These are phyloP conservation scores for Trichogramma pretiosum DNA, from an alignment of 1,140 invertebrate species.

Conservation along the genomic window DNA sequence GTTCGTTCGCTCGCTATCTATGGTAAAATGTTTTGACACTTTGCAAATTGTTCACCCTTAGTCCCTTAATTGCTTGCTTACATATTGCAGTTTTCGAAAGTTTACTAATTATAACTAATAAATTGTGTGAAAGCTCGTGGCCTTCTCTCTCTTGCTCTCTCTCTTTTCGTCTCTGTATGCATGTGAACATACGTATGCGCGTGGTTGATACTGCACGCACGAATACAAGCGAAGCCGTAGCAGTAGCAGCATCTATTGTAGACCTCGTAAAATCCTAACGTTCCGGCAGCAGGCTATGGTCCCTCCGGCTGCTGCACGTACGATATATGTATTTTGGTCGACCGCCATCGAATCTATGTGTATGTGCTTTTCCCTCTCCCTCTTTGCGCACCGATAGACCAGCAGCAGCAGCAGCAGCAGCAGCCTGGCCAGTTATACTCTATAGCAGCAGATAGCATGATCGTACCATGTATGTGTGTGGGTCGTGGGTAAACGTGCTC, in stretches of 20 bases:
- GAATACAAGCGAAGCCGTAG: background rate
- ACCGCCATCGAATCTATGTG: too few species aligned
- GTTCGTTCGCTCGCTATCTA: constrained; percentile 7
- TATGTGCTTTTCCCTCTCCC: background rate
- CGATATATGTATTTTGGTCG: too few species aligned
- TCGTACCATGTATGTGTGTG: too few species aligned
- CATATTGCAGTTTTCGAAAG: too few species aligned
- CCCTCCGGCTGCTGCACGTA: background rate
- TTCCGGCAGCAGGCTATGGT: too few species aligned
- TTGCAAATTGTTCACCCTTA: too few species aligned
- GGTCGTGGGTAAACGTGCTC: too few species aligned
- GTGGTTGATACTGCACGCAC: constrained; percentile 1
- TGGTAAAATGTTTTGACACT: too few species aligned
- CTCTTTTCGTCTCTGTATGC: too few species aligned
- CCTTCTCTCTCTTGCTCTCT: background rate
- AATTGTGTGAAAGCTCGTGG: constrained; percentile 5
- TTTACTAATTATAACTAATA: constrained; percentile 21
- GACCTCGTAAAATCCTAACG: constrained; percentile 7
- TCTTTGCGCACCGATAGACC: too few species aligned
- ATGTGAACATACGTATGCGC: too few species aligned
- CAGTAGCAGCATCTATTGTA: background rate
- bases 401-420: background rate
- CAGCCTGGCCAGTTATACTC: background rate
- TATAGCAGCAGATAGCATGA: constrained; percentile 2
- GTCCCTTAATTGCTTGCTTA: too few species aligned